Percentiles rank a stretch among this genome's conserved stretches.
Conservation (phyloP, 1,140 invertebrate species). For the Atopsyche davidsoni region DNA sequence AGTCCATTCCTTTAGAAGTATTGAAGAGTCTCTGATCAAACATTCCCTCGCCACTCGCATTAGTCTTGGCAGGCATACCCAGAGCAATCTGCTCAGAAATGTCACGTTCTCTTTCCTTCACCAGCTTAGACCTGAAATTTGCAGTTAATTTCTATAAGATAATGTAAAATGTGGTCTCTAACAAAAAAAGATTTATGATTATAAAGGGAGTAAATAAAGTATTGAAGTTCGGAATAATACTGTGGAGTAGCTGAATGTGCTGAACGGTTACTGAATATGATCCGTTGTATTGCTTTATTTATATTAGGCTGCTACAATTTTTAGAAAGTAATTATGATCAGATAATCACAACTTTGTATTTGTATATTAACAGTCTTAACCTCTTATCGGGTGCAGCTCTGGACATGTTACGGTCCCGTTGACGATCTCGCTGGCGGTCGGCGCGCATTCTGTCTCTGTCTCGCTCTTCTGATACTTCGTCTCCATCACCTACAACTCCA, state of each 20-base stretch:
- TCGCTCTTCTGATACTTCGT: slow-evolving; percentile 63
- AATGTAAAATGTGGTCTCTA: too few relatives aligned
- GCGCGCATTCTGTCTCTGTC: slow-evolving; percentile 87
- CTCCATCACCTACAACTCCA: slow-evolving; percentile 32
- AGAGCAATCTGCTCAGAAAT: slow-evolving; percentile 98
- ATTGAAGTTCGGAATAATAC: too few relatives aligned
- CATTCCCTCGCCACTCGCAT: slow-evolving; percentile 69
- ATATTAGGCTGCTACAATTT: too few relatives aligned
- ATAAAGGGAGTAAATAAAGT: too few relatives aligned
- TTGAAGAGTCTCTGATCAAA: slow-evolving; percentile 97
- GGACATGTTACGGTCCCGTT: slow-evolving; percentile 87
- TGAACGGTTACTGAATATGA: too few relatives aligned
- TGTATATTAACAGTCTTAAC: too few relatives aligned
- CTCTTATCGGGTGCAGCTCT: slow-evolving; percentile 92
- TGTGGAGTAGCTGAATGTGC: too few relatives aligned
- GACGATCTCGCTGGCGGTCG: slow-evolving; percentile 87
- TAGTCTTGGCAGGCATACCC: slow-evolving; percentile 84
- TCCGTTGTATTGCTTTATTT: too few relatives aligned
- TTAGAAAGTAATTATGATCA: too few relatives aligned
- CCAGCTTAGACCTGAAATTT: slow-evolving; percentile 67
- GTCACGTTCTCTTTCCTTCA: slow-evolving; percentile 89
- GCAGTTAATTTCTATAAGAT: too few relatives aligned
- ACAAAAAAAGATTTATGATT: too few relatives aligned
- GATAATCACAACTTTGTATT: too few relatives aligned
- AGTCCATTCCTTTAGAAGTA: slow-evolving; percentile 91